Evolutionary conservation across 2,888 invertebrate species (phyloP), one percentile per base, ranked within the genome.

Genomic region (Daptonema setosum): DNA sequence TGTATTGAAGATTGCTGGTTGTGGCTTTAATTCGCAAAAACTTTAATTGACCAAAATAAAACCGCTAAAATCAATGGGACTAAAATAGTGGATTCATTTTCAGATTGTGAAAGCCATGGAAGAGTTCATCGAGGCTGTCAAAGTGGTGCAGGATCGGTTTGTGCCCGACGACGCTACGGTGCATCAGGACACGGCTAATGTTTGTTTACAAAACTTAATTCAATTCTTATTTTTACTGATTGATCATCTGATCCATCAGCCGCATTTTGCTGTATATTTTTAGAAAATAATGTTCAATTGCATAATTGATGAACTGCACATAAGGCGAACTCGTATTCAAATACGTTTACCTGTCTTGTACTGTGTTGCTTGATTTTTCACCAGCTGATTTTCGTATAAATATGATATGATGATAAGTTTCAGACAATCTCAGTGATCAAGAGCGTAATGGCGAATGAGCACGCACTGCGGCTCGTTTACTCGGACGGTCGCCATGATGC

Each of bases 81-180:
- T 11, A 8, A 35, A n/a, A n/a, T n/a, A n/a, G n/a, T n/a, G n/a
- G n/a, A n/a, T n/a, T 14, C 25, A 26, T 50, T 20, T 50, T 17
- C 50, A 50, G 25, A 26, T 11, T 22, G 26, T 26, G 26, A 25
- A 22, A 8, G 26, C 26, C 11, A 73, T 91, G 63, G 90, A 91
- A 70, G 88, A 88, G 68, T 91, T 91, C 73, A 80, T 87, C 58
- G 90, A 90, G 67, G 85, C 83, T 59, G 80, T 91, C 78, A 53
- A 82, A 82, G 61, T 80, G 81, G 58, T 75, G 62, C 69, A 71
- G 47, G 76, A 75, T 55, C 73, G 74, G 59, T 82, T 82, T 65
- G 80, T 93, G 67, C 90, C 95, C 0, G 84, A 83, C 70, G 97
- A 97, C 77, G 97, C 95, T 59, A 97, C 95, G 0, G 95, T 95